Evolutionary conservation across 2,888 invertebrate species (phyloP).

Genomic region (Eumerus sabulonum): DNA sequence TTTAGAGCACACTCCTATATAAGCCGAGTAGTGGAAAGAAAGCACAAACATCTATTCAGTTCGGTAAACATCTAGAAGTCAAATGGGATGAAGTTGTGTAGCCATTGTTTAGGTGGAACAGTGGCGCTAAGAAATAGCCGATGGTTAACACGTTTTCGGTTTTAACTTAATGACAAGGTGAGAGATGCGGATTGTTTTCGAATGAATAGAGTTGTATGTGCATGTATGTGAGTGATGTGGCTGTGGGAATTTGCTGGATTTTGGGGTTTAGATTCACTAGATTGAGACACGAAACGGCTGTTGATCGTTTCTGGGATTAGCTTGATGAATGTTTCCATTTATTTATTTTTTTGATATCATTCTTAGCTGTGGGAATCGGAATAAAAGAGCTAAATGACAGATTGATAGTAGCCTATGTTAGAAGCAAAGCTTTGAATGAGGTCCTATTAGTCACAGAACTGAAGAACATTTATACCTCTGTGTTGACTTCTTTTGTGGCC

Average conservation of each 20-base stretch:
- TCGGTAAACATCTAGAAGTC: slow-evolving; percentile 54
- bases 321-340: not conserved
- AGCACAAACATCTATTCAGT: slow-evolving; percentile 31
- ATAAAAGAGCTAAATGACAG: no score
- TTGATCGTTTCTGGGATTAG: not conserved
- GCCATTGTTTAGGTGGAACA: slow-evolving; percentile 32
- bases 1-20: not conserved
- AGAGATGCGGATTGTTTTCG: slow-evolving; percentile 19
- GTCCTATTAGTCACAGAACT: no score
- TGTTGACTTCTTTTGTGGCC: no score
- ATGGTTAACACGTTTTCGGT: slow-evolving; percentile 37
- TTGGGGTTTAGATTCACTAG: no score
- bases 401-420: no score
- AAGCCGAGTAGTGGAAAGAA: slow-evolving; percentile 5
- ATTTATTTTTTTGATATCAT: not conserved
- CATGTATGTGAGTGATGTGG: no score
- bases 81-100: slow-evolving; percentile 49
- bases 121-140: slow-evolving; percentile 40
- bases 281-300: no score
- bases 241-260: no score
- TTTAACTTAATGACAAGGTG: slow-evolving; percentile 6
- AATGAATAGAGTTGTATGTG: no score
- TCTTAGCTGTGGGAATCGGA: no score
- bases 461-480: no score
- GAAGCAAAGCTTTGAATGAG: no score